Base-by-base conservation (phyloP, 2,797 vertebrate genomes). In the Capromys pilorides region DNA sequence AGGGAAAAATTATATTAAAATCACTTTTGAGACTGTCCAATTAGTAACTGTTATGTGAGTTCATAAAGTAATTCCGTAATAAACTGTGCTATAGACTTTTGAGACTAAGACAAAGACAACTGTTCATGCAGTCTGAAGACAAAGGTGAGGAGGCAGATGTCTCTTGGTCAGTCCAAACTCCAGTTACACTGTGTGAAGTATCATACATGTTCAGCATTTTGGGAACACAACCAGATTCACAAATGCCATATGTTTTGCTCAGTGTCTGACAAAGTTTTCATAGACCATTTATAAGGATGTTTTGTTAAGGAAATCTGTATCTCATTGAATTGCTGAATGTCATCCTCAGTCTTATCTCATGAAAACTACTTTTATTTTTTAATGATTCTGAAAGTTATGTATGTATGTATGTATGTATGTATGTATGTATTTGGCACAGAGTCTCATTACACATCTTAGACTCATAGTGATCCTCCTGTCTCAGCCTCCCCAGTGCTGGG, bases 271-370 rank as follows among this genome's bases (percentile, higher is more conserved):
- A 81, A 91, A 82, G 13, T 62, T 82, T 94, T 75, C 62, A 54
- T 64, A 88, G 89, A 91, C 57, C 84, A 41, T 79, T 79, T 78
- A 69, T 57, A 78, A 73, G 26, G 28, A 26, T 33, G 85, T 84
- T 64, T 12, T 77, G 39, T 66, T 41, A 39, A 54, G 11, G 61
- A 36, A 93, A 93, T 88, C 36, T 77, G n/a, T 11, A 80, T 93
- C 83, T 64, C 33, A 41, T 18, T 67, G 39, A 95, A n/a, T 93
- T 88, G 31, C 26, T 78, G 57, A 94, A 96, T 96, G 45, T 62
- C 87, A 87, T 33, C 39, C 49, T 33, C 41, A 95, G 71, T 93
- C 90, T 85, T 93, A 86, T 59, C 33, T 91, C 18, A 28, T 59
- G 59, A 92, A 79, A 87, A 80, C 12, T 93, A 71, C 33, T 94